Conservation (phyloP, 2,888 invertebrate genomes). For the Oxytorus armatus region DNA sequence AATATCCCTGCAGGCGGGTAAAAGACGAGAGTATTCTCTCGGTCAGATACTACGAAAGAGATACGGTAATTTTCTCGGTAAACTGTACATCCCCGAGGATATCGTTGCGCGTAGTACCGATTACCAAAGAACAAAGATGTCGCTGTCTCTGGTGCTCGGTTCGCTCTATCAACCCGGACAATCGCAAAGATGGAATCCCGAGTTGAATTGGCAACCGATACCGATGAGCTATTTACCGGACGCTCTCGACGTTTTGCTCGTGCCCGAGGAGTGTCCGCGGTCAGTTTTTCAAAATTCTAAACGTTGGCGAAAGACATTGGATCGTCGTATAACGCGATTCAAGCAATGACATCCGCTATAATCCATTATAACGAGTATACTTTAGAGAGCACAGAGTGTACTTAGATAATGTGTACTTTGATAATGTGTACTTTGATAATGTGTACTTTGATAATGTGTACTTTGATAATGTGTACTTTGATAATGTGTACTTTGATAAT, state of each 20-base stretch:
- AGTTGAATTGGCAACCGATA: slow-evolving; percentile 70
- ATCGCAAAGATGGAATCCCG: slow-evolving; percentile 67
- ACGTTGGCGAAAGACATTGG: no score
- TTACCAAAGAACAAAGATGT: slow-evolving; percentile 69
- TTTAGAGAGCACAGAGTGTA: no score
- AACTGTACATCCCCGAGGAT: slow-evolving; percentile 53
- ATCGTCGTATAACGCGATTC: no score
- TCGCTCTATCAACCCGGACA: slow-evolving; percentile 68
- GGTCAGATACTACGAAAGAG: slow-evolving; percentile 54
- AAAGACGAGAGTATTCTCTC: slow-evolving; percentile 64
- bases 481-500: no score
- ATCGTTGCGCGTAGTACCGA: slow-evolving; percentile 69
- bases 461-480: no score
- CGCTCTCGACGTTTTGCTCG: slow-evolving; percentile 69
- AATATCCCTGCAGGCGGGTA: slow-evolving; percentile 60
- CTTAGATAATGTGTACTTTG: no score
- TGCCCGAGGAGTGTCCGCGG: slow-evolving; percentile 68
- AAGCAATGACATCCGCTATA: no score
- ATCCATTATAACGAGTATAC: no score
- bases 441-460: no score
- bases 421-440: no score
- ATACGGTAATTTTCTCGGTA: slow-evolving; percentile 66
- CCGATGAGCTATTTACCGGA: slow-evolving; percentile 44
- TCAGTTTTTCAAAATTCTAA: no score
- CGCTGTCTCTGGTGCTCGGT: slow-evolving; percentile 68